Conservation (phyloP, 2,888 invertebrate species). For the Aradus depressus region DNA sequence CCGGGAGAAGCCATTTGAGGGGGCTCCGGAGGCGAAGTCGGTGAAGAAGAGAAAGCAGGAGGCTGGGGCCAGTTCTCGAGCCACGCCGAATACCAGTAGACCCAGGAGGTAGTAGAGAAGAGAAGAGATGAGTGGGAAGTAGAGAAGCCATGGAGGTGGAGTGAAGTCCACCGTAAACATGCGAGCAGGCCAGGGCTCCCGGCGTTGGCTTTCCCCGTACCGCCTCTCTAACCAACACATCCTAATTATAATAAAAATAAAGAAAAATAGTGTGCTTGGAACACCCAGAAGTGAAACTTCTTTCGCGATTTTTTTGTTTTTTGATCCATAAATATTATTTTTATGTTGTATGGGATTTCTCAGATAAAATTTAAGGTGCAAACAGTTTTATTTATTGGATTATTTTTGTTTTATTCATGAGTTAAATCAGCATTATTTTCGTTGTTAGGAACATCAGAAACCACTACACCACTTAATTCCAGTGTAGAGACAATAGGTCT, state of each 20-base stretch:
- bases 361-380: too few species aligned
- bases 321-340: too few species aligned
- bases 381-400: too few species aligned
- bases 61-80: slow-evolving; percentile 41
- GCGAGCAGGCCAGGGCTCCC: slow-evolving; percentile 26
- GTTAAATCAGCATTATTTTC: too few species aligned
- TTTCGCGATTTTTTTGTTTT: too few species aligned
- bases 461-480: too few species aligned
- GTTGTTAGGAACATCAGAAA: too few species aligned
- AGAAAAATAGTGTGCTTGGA: too few species aligned
- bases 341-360: too few species aligned
- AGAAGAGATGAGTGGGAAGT: slow-evolving; percentile 32
- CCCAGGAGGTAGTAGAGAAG: slow-evolving; percentile 48
- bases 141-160: slow-evolving; percentile 27
- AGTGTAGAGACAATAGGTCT: too few species aligned
- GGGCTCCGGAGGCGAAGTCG: slow-evolving; percentile 57
- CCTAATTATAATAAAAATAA: background rate
- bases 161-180: slow-evolving; percentile 37
- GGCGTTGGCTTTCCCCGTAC: slow-evolving; percentile 21
- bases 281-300: too few species aligned
- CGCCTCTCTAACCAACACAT: slow-evolving; percentile 18
- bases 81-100: slow-evolving; percentile 48
- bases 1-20: slow-evolving; percentile 46
- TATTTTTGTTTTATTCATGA: too few species aligned
- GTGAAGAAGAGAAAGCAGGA: slow-evolving; percentile 53